Conservation (phyloP, 2,113 vertebrate species). For the Heliornis fulica region DNA sequence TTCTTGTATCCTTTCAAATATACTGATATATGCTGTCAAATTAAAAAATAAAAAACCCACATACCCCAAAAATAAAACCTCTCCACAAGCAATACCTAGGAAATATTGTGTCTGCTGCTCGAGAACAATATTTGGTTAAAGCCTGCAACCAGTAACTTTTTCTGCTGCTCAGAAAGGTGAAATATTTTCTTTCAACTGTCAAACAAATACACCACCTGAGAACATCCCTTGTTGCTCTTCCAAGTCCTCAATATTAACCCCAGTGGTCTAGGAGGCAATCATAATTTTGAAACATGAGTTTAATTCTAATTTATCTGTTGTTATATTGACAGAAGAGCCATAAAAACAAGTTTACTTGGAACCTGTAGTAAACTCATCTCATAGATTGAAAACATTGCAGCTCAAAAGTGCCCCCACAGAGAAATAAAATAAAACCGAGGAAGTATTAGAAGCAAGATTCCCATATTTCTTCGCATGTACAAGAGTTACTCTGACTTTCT, state of each 20-base stretch:
- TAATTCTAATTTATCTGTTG: conserved; percentile 27
- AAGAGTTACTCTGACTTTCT: not conserved
- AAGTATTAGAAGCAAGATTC: not conserved
- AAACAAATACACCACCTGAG: not conserved
- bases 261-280: not conserved
- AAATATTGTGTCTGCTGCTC: not conserved
- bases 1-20: not conserved
- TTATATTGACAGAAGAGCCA: conserved; percentile 23
- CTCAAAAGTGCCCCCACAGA: not conserved
- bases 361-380: not conserved
- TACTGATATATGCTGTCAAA: not conserved
- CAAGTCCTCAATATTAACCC: not conserved
- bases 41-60: not conserved
- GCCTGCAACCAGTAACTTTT: not conserved
- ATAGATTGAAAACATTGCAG: not conserved
- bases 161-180: not conserved
- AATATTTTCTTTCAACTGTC: not conserved
- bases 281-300: conserved; percentile 18
- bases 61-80: too few species aligned
- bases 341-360: conserved; percentile 1
- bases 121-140: not conserved
- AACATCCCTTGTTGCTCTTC: not conserved
- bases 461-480: not conserved
- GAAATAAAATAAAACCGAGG: not conserved
- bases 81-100: not conserved